Evolutionary conservation across 2,888 invertebrate species (phyloP), one percentile per base, ranked within the genome.

Genomic region (Empis livida): DNA sequence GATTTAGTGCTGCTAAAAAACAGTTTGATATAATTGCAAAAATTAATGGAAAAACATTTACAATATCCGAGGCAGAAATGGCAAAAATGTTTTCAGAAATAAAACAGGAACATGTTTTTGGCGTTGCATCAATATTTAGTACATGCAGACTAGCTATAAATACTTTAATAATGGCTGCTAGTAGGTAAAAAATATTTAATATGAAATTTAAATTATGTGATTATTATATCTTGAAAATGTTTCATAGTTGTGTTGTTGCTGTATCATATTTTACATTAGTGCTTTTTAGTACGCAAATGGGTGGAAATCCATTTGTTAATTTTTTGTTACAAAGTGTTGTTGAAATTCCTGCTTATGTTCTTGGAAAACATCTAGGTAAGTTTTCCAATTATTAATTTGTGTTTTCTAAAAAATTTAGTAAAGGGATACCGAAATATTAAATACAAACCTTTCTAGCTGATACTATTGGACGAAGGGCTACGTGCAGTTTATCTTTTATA

Each of bases 291-390:
- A 73, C 73, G 49, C 70, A 67, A 38, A 67, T 77, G 58, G 73
- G 73, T 47, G 78, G 77, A 32, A 80, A 80, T 65, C 80, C 80
- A 11, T 80, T 78, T 60, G 57, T 80, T 50, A 80, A 79, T 62
- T 80, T 78, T 61, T 73, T 79, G 46, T 72, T 75, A 59, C 78
- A 82, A 63, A 72, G 76, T 46, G 55, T 77, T 31, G 76, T 76
- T 17, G 82, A 82, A 63, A 65, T 81, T 38, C 82, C 82, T 1
- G 77, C 77, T 5, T 76, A 75, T 59, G 62, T 79, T 42, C 48
- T 78, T 42, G 80, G 76, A 31, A 74, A 74, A 53, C 74, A 69
- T 56, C 45, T 62, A 53, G 65, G 68, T 68, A 56, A 62, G 64
- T 60, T 20, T 38, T 41, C n/a, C 43, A 47, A 39, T 42, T 14